phyloP scores from a whole-genome alignment of 2,113 vertebrate genomes.

The Cichladusa arquata region DNA sequence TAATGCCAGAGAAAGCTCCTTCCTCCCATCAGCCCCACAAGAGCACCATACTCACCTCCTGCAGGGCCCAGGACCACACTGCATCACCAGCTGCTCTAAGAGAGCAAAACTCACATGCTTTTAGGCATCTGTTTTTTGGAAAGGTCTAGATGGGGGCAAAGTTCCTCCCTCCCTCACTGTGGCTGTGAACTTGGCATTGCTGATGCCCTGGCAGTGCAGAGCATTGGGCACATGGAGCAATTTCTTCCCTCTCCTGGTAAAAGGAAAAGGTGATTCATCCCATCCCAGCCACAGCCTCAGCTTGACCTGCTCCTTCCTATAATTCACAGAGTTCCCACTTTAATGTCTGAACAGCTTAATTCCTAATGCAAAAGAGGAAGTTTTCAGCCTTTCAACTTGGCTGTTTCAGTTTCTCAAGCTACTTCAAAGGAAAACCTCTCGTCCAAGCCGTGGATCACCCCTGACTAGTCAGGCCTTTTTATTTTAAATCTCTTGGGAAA shows the following conservation, averaged over 20 bases:
- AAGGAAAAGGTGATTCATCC: not conserved
- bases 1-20: not conserved
- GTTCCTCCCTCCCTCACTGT: not conserved
- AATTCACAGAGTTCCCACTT: not conserved
- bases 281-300: rapidly evolving
- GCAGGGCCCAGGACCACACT: rapidly evolving
- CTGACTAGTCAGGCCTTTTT: not conserved
- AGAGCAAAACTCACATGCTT: not conserved
- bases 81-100: not conserved
- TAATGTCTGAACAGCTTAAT: not conserved
- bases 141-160: not conserved
- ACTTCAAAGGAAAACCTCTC: not conserved
- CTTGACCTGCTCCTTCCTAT: not conserved
- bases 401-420: not conserved
- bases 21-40: rapidly evolving
- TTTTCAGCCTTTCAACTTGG: not conserved
- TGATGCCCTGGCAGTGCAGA: not conserved
- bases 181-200: not conserved
- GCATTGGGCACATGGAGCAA: not conserved
- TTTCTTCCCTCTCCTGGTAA: not conserved
- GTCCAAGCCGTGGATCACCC: not conserved
- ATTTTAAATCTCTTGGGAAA: not conserved
- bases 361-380: not conserved
- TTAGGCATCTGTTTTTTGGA: not conserved
- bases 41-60: not conserved